Evolutionary conservation across 2,888 invertebrate genomes (phyloP).

Genomic region (Prosapia bicincta): DNA sequence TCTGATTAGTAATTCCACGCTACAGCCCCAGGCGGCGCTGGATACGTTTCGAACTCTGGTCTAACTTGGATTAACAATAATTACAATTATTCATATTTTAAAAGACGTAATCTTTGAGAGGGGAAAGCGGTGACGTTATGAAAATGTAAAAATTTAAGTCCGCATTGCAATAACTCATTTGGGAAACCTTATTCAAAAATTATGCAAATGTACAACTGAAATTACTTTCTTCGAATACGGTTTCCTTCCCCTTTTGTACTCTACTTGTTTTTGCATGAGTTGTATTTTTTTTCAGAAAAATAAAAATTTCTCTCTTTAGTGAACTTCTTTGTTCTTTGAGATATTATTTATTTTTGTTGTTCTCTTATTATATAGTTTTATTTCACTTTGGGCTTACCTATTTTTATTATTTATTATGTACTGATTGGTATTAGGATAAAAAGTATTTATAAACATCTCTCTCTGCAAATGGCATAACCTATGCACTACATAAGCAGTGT

Average conservation of each 20-base stretch:
- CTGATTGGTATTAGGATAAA: no score
- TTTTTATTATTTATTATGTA: no score
- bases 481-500: no score
- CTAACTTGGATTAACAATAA: neutral
- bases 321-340: no score
- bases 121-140: neutral
- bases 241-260: neutral
- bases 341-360: no score
- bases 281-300: no score
- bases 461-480: no score
- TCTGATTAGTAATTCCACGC: neutral
- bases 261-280: neutral
- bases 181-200: neutral
- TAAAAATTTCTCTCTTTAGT: no score
- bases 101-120: neutral
- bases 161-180: neutral
- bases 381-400: no score
- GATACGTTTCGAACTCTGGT: neutral
- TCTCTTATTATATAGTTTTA: no score
- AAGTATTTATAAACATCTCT: no score
- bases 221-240: neutral
- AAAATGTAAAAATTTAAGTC: neutral
- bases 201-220: neutral
- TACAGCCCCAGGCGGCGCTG: neutral
- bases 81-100: neutral